Evolutionary conservation across 2,888 invertebrate species (phyloP), one percentile per base, ranked within the genome.

Genomic region (Apantesis nais): DNA sequence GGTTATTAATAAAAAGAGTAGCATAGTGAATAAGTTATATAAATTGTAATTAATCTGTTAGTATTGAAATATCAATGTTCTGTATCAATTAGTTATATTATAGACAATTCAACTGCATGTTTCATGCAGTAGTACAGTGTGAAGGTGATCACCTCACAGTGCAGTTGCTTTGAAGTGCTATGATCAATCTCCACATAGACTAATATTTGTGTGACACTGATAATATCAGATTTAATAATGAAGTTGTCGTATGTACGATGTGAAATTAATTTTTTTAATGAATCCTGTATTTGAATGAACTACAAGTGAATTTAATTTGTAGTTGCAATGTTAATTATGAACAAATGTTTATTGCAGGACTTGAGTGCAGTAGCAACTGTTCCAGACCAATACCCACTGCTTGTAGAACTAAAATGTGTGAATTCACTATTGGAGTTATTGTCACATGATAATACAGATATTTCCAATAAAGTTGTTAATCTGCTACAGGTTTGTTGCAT

Each of bases 401-500:
- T 99, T 74, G 98, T 99, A 1, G 98, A 99, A 79, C 93, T 99
- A 67, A 97, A 98, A 85, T 97, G 98, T 67, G 96, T 99, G 55
- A 97, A 98, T 74, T 98, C 98, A 67, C 91, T 99, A n/a, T 92
- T 99, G 60, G 99, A 99, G 86, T 95, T 99, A 70, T 92, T 99
- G 16, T 97, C 98, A 34, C 99, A 99, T 94, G 99, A 99, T 85
- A 99, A 99, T 91, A 98, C 99, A 62, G 99, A 98, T 93, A 97
- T 99, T 78, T 96, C 98, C 34, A 97, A 98, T 66, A 97, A 97
- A 79, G 97, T 98, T 63, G 97, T 98, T 71, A 85, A 93, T 83
- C 86, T 95, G 16, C 82, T 98, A 68, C 97, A 97, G 95, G 97
- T 96, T 83, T 74, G 82, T 75, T 34, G 2, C 22, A 19, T 63